Evolutionary conservation across 1,140 invertebrate genomes (phyloP), one percentile per base, ranked within the genome.

Genomic region (Meloidogyne floridensis): DNA sequence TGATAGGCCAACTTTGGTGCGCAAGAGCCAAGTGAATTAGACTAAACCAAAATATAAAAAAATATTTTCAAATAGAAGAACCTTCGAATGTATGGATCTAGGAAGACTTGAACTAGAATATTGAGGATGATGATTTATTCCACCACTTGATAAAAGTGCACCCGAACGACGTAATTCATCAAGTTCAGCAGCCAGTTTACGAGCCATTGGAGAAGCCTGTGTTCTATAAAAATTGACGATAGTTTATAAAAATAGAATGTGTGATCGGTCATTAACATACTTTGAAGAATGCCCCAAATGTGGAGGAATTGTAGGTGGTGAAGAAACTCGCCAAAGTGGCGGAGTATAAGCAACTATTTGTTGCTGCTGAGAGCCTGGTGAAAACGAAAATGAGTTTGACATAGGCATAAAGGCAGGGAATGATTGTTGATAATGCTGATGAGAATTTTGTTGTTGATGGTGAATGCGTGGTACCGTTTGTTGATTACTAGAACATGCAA

Each of bases 141-240:
- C 59, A 51, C 80, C 75, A 59, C 75, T 74, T 9, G 79, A 81
- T 5, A 59, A 72, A 72, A 79, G n/a, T 59, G 83, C 83, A 65
- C 82, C 86, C 47, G 80, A 84, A 32, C 86, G 80, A 47, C 87
- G 80, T 11, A 89, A 80, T 75, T 89, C 89, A 77, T 89, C 88
- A 7, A 89, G 80, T 76, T 89, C 88, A n/a, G 89, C 89, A n/a
- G 88, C 88, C 53, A 89, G 65, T 80, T 90, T 89, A 6, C 89
- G 79, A 18, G 88, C 88, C 18, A 88, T 84, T 11, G 88, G 88
- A 18, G 88, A 88, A 9, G 88, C 82, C 32, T 88, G 87, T 15
- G 85, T 76, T 56, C 85, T 80, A n/a, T 85, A 82, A 71, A 82
- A 70, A 77, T 10, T 54, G 13, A 32, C 2, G 0, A 47, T 47